Evolutionary conservation across 2,113 vertebrate genomes (phyloP).

Genomic region (Varanus salvator): DNA sequence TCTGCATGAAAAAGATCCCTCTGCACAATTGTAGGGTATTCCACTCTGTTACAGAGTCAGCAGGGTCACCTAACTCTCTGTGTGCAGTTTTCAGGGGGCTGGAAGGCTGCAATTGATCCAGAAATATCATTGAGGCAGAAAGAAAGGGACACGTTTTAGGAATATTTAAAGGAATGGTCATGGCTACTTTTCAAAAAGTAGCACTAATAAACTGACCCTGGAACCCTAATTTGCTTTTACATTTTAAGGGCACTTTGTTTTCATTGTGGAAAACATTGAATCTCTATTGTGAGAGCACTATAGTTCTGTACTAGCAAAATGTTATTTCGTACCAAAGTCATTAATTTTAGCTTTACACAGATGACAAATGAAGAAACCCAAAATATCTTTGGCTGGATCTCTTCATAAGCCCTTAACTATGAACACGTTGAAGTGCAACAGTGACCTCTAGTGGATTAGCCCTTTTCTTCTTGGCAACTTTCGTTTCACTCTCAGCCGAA

Average conservation of each 20-base stretch:
- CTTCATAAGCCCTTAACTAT: neutral
- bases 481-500: neutral
- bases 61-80: too few species aligned
- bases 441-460: conserved; percentile 71
- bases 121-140: neutral
- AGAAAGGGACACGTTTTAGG: neutral
- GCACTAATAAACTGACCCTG: conserved; percentile 50
- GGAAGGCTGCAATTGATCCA: too few species aligned
- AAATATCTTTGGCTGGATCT: conserved; percentile 38
- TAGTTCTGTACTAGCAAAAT: conserved; percentile 53
- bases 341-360: conserved; percentile 70
- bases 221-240: conserved; percentile 50
- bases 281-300: conserved; percentile 33
- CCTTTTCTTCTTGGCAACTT: neutral
- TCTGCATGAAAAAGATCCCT: too few species aligned
- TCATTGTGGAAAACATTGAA: conserved; percentile 44
- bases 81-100: too few species aligned
- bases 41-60: too few species aligned
- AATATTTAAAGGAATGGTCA: conserved; percentile 6
- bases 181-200: conserved; percentile 54
- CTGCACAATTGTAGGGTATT: too few species aligned
- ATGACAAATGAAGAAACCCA: conserved; percentile 48
- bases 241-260: conserved; percentile 55
- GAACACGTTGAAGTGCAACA: conserved; percentile 70
- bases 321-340: conserved; percentile 70